These are phyloP conservation scores for Oreochromis aureus DNA, from an alignment of 2,113 vertebrate species.

Conservation along the genomic window DNA sequence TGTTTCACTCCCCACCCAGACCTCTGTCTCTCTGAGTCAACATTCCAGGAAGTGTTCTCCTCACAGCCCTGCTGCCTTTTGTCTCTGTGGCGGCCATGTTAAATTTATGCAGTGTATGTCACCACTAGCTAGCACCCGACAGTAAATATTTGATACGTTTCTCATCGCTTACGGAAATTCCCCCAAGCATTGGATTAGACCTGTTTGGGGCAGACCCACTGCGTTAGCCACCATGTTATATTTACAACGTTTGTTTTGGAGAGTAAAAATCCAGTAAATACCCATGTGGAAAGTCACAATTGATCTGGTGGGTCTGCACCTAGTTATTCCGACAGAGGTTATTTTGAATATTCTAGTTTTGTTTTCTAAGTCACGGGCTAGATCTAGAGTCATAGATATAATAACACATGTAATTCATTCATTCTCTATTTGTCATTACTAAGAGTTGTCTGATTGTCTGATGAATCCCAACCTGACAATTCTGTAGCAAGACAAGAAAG, in stretches of 20 bases:
- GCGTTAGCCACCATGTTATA: slow-evolving; percentile 35
- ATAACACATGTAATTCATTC: background rate
- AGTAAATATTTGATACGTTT: slow-evolving; percentile 68
- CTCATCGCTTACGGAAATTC: slow-evolving; percentile 29
- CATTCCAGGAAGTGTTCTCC: background rate
- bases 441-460: background rate
- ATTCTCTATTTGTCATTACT: background rate
- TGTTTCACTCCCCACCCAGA: slow-evolving; percentile 1
- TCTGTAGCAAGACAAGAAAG: background rate
- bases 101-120: slow-evolving; percentile 61
- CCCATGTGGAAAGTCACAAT: background rate
- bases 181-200: slow-evolving; percentile 43
- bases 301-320: background rate
- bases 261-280: background rate
- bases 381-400: background rate
- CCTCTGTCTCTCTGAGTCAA: background rate
- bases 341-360: background rate
- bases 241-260: slow-evolving; percentile 55
- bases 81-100: slow-evolving; percentile 53
- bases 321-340: background rate
- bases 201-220: slow-evolving; percentile 2
- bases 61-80: slow-evolving; percentile 27
- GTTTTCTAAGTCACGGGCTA: background rate
- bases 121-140: slow-evolving; percentile 32
- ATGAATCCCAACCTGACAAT: background rate